These are phyloP conservation scores for Andricus curvator DNA, from an alignment of 2,888 invertebrate genomes.

Conservation along the genomic window DNA sequence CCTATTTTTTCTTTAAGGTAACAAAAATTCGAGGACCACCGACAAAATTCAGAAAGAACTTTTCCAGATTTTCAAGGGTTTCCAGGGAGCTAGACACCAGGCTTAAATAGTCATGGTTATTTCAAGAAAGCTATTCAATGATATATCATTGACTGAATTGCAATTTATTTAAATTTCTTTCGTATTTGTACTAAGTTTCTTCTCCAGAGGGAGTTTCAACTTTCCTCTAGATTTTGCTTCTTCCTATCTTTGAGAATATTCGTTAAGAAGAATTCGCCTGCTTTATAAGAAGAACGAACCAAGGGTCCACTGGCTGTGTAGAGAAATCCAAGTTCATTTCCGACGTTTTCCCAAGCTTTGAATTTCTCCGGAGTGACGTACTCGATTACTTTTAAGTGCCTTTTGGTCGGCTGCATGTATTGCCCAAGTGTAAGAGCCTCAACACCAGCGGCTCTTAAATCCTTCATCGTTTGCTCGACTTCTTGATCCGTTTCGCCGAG, in stretches of 20 bases:
- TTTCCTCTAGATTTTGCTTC: conserved; percentile 43
- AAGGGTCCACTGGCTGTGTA: conserved; percentile 99
- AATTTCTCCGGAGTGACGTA: conserved; percentile 98
- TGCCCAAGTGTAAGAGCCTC: conserved; percentile 98
- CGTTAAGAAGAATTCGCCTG: conserved; percentile 96
- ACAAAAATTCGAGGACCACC: too few relatives aligned
- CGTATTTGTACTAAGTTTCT: neutral
- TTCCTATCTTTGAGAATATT: conserved; percentile 84
- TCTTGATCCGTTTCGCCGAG: conserved; percentile 94
- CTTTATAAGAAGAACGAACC: conserved; percentile 97
- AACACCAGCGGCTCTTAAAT: conserved; percentile 89
- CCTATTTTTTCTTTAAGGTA: too few relatives aligned
- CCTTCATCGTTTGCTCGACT: conserved; percentile 91
- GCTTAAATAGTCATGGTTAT: neutral
- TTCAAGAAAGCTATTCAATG: neutral
- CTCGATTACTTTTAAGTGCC: conserved; percentile 95
- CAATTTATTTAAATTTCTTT: neutral
- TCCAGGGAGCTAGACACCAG: too few relatives aligned
- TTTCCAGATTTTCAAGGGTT: too few relatives aligned
- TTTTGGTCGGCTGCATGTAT: conserved; percentile 99
- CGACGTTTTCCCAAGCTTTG: conserved; percentile 90
- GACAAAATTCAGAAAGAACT: too few relatives aligned
- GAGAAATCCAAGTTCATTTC: conserved; percentile 92
- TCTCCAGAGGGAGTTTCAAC: neutral
- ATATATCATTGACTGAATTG: neutral